Percentiles rank a stretch among this genome's conserved stretches.
Conservation (phyloP, 2,113 vertebrate species). For the Stomatorhinus ivindoensis region DNA sequence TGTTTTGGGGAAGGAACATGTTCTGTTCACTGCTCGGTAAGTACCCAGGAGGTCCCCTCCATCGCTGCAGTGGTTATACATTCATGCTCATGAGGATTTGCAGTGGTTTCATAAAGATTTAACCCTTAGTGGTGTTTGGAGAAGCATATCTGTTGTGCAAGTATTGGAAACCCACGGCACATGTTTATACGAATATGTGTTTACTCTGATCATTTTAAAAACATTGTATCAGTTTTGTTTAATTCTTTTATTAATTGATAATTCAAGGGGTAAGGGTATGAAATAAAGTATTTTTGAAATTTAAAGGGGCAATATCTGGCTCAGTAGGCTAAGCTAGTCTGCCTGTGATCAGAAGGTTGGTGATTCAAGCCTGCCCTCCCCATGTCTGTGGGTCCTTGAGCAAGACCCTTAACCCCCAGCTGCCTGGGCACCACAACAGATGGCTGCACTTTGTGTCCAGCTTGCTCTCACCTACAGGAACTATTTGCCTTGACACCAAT, state of each 20-base stretch:
- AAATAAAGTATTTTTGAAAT: background rate
- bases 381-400: too few relatives aligned
- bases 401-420: too few relatives aligned
- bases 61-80: background rate
- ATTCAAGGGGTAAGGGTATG: background rate
- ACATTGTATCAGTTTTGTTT: background rate
- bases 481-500: background rate
- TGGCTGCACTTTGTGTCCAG: too few relatives aligned
- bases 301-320: background rate
- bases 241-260: background rate
- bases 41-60: background rate
- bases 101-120: background rate
- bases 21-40: background rate
- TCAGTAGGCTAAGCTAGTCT: too few relatives aligned
- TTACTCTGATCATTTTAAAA: background rate
- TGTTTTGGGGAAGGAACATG: background rate
- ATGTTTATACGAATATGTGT: background rate
- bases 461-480: background rate
- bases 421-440: too few relatives aligned
- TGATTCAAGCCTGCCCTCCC: too few relatives aligned
- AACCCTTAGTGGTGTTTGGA: background rate
- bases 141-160: background rate
- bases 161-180: background rate
- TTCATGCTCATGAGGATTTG: background rate
- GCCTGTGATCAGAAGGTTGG: too few relatives aligned